Conservation (phyloP, 2,888 invertebrate species). For the Campaea margaritaria region DNA sequence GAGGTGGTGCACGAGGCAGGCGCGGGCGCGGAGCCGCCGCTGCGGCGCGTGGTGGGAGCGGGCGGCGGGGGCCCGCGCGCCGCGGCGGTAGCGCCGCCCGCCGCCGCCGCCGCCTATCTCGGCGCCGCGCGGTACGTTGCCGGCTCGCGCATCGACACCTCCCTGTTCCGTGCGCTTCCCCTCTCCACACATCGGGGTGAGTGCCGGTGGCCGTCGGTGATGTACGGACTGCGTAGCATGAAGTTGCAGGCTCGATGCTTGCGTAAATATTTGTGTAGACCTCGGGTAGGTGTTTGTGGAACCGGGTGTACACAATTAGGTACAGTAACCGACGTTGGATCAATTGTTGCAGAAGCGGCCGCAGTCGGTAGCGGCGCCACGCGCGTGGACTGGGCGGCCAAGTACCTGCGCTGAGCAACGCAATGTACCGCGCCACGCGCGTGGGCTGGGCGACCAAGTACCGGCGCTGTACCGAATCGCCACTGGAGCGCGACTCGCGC, state of each 20-base stretch:
- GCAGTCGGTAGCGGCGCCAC: slow-evolving; percentile 69
- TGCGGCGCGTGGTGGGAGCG: slow-evolving; percentile 47
- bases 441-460: slow-evolving; percentile 95
- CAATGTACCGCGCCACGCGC: slow-evolving; percentile 62
- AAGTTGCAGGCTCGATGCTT: no score
- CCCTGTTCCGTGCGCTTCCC: slow-evolving; percentile 75
- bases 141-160: slow-evolving; percentile 84
- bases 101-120: slow-evolving; percentile 91
- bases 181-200: slow-evolving; percentile 69
- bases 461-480: slow-evolving; percentile 71
- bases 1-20: slow-evolving; percentile 65
- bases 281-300: no score
- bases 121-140: slow-evolving; percentile 92
- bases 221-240: no score
- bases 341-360: slow-evolving; percentile 62
- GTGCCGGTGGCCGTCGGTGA: no score
- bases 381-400: slow-evolving; percentile 93
- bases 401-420: slow-evolving; percentile 83
- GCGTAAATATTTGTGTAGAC: no score
- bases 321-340: no score
- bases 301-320: no score
- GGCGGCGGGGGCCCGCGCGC: slow-evolving; percentile 32
- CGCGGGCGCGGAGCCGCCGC: slow-evolving; percentile 37
- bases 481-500: no score
- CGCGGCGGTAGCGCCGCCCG: slow-evolving; percentile 38